Evolutionary conservation across 2,113 vertebrate genomes (phyloP).

Genomic region (Rhinogobius similis): DNA sequence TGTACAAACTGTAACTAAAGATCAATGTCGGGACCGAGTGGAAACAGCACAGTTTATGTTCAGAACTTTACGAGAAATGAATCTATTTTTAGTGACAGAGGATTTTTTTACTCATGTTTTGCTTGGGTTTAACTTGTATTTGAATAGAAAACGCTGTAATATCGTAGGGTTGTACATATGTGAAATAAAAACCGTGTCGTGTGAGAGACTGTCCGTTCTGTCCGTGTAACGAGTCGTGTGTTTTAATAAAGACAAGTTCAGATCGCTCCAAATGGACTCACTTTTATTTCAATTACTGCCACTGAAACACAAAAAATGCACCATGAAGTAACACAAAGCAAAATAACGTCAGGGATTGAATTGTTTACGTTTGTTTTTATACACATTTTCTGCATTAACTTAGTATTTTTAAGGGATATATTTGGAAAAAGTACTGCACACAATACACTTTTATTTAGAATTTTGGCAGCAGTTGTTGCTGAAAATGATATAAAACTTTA

Average conservation of each 20-base stretch:
- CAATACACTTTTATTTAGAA: too few relatives aligned
- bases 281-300: not conserved
- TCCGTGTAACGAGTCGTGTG: slow-evolving; percentile 7
- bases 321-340: not conserved
- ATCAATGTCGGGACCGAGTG: slow-evolving; percentile 61
- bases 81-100: slow-evolving; percentile 61
- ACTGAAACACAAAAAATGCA: not conserved
- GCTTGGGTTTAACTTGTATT: slow-evolving; percentile 13
- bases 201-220: slow-evolving; percentile 18
- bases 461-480: too few relatives aligned
- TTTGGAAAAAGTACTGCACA: too few relatives aligned
- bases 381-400: too few relatives aligned
- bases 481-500: too few relatives aligned
- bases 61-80: slow-evolving; percentile 39
- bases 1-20: slow-evolving; percentile 67
- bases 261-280: not conserved
- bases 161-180: slow-evolving; percentile 63
- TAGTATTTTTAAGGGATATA: too few relatives aligned
- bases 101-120: slow-evolving; percentile 48
- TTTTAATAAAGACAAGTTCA: not conserved
- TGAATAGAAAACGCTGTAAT: slow-evolving; percentile 1
- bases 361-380: too few relatives aligned
- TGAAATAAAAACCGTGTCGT: slow-evolving; percentile 61
- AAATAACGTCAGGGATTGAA: too few relatives aligned
- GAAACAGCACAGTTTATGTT: slow-evolving; percentile 49